Evolutionary conservation across 2,113 vertebrate genomes (phyloP), one percentile per base, ranked within the genome.

Genomic region (Noctilio leporinus): DNA sequence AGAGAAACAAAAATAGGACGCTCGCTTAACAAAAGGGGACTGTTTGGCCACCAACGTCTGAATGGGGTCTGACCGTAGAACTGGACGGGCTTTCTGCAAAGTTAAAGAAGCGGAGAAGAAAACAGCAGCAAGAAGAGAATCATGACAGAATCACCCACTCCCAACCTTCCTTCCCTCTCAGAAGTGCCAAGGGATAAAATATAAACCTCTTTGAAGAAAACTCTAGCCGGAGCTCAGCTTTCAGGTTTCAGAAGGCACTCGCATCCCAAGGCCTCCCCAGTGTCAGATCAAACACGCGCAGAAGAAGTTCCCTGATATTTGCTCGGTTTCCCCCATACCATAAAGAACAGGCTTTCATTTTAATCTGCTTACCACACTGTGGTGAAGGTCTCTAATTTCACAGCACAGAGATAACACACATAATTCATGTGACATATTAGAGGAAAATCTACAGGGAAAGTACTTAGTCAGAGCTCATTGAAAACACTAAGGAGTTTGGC

Each of bases 311-410:
- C 94, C 95, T 89, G 83, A 87, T 93, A 96, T 87, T 57, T 97
- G 92, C 95, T 91, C 40, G 81, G 83, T 72, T 96, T 84, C 93
- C 96, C 88, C 97, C 93, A 94, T 87, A 97, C 97, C 97, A 98
- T 96, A 97, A 96, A 96, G 98, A 98, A 98, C 95, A 97, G 91
- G 96, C 96, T 98, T 98, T 97, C 55, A 7, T 97, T 96, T 98
- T 98, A 98, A 98, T 98, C 98, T 97, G 65, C 97, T 98, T 98
- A 98, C 97, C 87, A 94, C 96, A 86, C 96, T 94, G 96, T 98
- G 96, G 96, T 94, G 97, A 97, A 97, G 97, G 95, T 94, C 98
- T 98, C 98, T 98, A 97, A 98, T 98, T 98, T 98, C 97, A 97
- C 95, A 98, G 97, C 95, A 89, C 70, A 14, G 49, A 98, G 97